Base-by-base conservation (phyloP, 1,140 invertebrate genomes). In the Drosophila kurseongensis region DNA sequence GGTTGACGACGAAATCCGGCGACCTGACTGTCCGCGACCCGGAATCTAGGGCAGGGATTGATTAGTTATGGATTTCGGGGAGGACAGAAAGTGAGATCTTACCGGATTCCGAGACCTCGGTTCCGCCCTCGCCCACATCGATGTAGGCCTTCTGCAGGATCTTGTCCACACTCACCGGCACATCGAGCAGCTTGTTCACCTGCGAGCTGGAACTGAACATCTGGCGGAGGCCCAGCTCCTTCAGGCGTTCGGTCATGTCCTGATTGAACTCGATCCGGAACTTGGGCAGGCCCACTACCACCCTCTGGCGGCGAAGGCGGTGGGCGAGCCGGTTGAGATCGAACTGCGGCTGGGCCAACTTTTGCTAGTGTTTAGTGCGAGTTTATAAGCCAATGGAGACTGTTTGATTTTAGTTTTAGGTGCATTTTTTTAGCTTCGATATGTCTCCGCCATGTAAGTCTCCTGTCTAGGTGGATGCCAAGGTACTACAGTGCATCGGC, bases 61-160 rank as follows among this genome's bases (percentile, higher is more conserved):
- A 6, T 23, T 18, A 4, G 3, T 9, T 52, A 7, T 32, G 13
- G 2, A 12, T n/a, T 23, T 6, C 10, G 13, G 0, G 13, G 10
- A 2, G 16, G 0, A 2, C 52, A 10, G 10, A 4, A 6, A 1
- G 6, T 36, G 1, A 5, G 0, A 5, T 74, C 80, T 80, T 76
- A 92, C 91, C 86, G 7, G 91, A 60, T n/a, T 88, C 65, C 7
- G 88, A 66, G 5, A 88, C 91, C 58, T 92, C 90, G 6, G 88
- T 86, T 8, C 91, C 91, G 6, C 84, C 81, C 61, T 92, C 91
- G 54, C 80, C 81, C 6, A 92, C 88, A 56, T 91, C 63, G 23
- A 92, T 80, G 41, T 61, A 86, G 27, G 90, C 82, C 50, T 91
- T 91, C 42, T 92, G 91, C 14, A 80, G 58, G n/a, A 92, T 44